Evolutionary conservation across 2,113 vertebrate genomes (phyloP).

Genomic region (Phasianus colchicus): DNA sequence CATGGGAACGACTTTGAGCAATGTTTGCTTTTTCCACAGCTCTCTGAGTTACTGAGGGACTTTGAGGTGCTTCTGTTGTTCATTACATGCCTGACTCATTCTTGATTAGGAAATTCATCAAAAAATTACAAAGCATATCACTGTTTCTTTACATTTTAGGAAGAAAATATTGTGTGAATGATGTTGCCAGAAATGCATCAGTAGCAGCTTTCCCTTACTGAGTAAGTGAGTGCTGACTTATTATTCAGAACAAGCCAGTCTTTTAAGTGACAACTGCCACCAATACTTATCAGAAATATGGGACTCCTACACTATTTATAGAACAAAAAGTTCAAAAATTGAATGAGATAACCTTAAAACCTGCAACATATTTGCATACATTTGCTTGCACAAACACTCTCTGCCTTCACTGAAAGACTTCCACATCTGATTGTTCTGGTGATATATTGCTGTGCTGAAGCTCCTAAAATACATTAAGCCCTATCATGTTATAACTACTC

Average conservation of each 20-base stretch:
- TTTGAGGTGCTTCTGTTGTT: background rate
- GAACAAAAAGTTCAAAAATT: constrained; percentile 16
- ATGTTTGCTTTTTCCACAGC: background rate
- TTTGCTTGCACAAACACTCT: background rate
- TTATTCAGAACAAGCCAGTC: constrained; percentile 12
- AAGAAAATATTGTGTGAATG: constrained; percentile 13
- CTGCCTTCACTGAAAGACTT: background rate
- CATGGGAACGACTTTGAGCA: background rate
- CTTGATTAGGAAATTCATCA: constrained; percentile 30
- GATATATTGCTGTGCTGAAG: background rate
- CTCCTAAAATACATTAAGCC: constrained; percentile 28
- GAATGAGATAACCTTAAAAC: constrained; percentile 20
- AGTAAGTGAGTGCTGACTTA: constrained; percentile 4
- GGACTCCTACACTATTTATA: background rate
- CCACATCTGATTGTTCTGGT: background rate
- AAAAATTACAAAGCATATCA: background rate
- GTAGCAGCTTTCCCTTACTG: background rate
- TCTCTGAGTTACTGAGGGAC: background rate
- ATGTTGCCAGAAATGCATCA: background rate
- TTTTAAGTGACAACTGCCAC: constrained; percentile 39
- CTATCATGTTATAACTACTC: constrained; percentile 14
- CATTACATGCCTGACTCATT: background rate
- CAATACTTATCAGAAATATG: constrained; percentile 44
- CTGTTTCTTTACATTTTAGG: background rate
- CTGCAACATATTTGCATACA: background rate